Evolutionary conservation across 1,140 invertebrate species (phyloP), one percentile per base, ranked within the genome.

Genomic region (Monomorium pharaonis): DNA sequence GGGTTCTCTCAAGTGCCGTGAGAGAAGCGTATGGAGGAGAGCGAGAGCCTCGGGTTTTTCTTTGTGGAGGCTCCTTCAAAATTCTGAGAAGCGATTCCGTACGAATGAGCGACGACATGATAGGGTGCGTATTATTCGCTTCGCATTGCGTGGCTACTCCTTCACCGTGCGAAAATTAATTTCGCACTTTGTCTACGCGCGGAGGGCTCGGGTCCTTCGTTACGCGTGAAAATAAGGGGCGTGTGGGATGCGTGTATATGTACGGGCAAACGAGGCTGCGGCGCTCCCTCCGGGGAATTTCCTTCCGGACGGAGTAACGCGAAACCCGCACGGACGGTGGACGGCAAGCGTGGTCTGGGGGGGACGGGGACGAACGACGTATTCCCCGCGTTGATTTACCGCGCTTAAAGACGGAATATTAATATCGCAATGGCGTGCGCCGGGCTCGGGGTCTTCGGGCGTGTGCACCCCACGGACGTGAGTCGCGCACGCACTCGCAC

Each of bases 361-460:
- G 83, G 81, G 70, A 75, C 30, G 37, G 70, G 69, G 84, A 84
- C 84, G 81, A 75, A 75, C 84, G 77, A 75, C 86, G 75, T 86
- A 84, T 85, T 78, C 65, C 70, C 69, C n/a, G n/a, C n/a, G 69
- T 85, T 91, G 91, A 92, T 92, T 92, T 92, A 92, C 90, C 75
- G 84, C 67, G 85, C 74, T 85, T 86, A 75, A 88, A 81, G 88
- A 89, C 72, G 77, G 91, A 92, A 93, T 93, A 94, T 94, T 93
- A 93, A 94, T 93, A 93, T 92, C 90, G 88, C 74, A 84, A 90
- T 90, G 91, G 90, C 88, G 86, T 86, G 87, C 86, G 87, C 88
- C 90, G 27, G 74, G 0, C 14, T 63, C 70, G 30, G 49, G 83
- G 12, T 75, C 30, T 49, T 84, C 37, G 27, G 27, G 6, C 56